Evolutionary conservation across 1,140 invertebrate species (phyloP).

Genomic region (Drosophila nigromelanica): DNA sequence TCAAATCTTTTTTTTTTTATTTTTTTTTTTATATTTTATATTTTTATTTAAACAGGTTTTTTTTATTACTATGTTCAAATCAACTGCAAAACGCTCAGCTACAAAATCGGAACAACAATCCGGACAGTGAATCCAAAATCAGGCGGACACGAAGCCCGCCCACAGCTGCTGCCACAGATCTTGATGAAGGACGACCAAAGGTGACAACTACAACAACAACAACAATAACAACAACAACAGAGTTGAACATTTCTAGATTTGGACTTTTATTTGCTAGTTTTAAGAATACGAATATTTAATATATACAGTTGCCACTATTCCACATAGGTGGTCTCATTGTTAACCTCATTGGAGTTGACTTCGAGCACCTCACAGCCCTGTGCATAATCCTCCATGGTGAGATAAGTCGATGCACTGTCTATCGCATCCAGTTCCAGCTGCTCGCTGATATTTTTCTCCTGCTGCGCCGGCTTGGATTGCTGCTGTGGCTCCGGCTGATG

Average conservation of each 20-base stretch:
- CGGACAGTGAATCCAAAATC: slow-evolving; percentile 1
- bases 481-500: neutral
- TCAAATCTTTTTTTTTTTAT: too few relatives aligned
- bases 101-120: too few relatives aligned
- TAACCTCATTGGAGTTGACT: slow-evolving; percentile 57
- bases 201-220: slow-evolving; percentile 3
- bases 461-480: neutral
- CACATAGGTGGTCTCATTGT: slow-evolving; percentile 65
- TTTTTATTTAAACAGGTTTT: too few relatives aligned
- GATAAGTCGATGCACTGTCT: neutral
- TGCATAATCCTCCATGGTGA: slow-evolving; percentile 52
- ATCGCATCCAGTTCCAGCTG: neutral
- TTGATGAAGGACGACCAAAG: slow-evolving; percentile 4
- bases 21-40: too few relatives aligned
- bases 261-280: slow-evolving; percentile 32
- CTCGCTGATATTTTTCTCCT: neutral
- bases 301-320: slow-evolving; percentile 21
- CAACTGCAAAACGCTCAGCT: neutral
- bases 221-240: neutral
- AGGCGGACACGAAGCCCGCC: neutral
- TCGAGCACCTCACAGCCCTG: slow-evolving; percentile 70
- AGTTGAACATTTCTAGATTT: neutral
- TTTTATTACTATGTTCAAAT: too few relatives aligned
- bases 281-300: slow-evolving; percentile 19
- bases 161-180: neutral